A percentile compares a stretch with the other conserved stretches of the same genome.
phyloP scores from a whole-genome alignment of 2,888 invertebrate species.

The Cetonia aurata region DNA sequence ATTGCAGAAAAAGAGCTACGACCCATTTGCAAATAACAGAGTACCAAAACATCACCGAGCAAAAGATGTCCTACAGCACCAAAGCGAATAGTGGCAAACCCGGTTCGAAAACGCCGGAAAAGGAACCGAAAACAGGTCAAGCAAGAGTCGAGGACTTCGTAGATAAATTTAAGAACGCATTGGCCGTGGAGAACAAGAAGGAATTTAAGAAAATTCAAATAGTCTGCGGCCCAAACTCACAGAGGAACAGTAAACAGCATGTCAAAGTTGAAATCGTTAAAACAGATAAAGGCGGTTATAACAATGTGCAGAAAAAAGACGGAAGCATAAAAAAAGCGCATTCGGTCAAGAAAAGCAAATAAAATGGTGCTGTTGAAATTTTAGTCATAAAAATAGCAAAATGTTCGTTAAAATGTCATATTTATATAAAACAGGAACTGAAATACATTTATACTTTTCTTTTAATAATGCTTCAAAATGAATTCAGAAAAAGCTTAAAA shows the following conservation, averaged over 20 bases:
- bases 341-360: slow-evolving; percentile 14
- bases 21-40: slow-evolving; percentile 22
- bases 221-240: background rate
- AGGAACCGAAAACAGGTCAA: background rate
- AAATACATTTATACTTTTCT: too few relatives aligned
- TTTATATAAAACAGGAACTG: too few relatives aligned
- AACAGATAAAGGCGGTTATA: background rate
- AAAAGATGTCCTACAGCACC: slow-evolving; percentile 1
- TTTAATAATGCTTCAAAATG: too few relatives aligned
- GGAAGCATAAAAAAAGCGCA: background rate
- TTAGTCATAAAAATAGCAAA: too few relatives aligned
- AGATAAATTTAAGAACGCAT: slow-evolving; percentile 14
- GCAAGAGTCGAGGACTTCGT: slow-evolving; percentile 25
- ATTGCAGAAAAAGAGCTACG: slow-evolving; percentile 4
- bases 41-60: background rate
- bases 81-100: background rate
- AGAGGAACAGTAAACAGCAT: background rate
- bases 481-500: too few relatives aligned
- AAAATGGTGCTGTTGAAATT: background rate
- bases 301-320: too few relatives aligned
- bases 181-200: background rate
- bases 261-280: slow-evolving; percentile 11
- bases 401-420: too few relatives aligned
- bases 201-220: slow-evolving; percentile 21
- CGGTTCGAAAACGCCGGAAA: background rate